Evolutionary conservation across 2,888 invertebrate genomes (phyloP).

Genomic region (Leucoma salicis): DNA sequence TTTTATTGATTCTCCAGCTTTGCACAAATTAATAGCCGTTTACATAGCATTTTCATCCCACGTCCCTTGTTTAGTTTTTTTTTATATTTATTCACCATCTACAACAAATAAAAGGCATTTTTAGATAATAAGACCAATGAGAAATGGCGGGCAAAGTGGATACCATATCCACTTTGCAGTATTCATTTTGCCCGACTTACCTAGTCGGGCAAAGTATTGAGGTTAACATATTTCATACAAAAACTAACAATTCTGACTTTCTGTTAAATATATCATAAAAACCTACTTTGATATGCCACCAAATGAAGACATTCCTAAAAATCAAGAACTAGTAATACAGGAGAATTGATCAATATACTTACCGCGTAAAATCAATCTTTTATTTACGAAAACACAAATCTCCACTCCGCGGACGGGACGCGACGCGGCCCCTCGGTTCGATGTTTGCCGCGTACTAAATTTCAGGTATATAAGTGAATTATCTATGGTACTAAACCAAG

Average conservation of each 20-base stretch:
- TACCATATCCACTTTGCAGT: no score
- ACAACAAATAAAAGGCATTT: no score
- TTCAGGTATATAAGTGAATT: no score
- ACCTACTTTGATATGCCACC: not conserved
- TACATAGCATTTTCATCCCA: slow-evolving; percentile 1
- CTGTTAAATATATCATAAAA: not conserved
- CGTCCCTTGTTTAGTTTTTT: not conserved
- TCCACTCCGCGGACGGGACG: not conserved
- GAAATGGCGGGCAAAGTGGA: no score
- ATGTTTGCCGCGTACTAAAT: not conserved
- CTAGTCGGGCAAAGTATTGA: not conserved
- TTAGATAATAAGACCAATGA: no score
- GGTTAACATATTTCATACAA: not conserved
- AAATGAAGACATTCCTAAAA: not conserved
- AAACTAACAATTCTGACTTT: not conserved
- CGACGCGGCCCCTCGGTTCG: not conserved
- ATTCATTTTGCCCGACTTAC: no score
- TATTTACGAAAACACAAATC: not conserved
- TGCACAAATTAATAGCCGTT: slow-evolving; percentile 2
- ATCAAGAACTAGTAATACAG: not conserved
- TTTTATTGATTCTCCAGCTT: slow-evolving; percentile 1
- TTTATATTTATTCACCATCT: not conserved
- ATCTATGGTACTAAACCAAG: no score
- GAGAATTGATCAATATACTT: not conserved
- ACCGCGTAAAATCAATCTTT: not conserved